phyloP scores from a whole-genome alignment of 2,113 vertebrate genomes.

The Nymphicus hollandicus region DNA sequence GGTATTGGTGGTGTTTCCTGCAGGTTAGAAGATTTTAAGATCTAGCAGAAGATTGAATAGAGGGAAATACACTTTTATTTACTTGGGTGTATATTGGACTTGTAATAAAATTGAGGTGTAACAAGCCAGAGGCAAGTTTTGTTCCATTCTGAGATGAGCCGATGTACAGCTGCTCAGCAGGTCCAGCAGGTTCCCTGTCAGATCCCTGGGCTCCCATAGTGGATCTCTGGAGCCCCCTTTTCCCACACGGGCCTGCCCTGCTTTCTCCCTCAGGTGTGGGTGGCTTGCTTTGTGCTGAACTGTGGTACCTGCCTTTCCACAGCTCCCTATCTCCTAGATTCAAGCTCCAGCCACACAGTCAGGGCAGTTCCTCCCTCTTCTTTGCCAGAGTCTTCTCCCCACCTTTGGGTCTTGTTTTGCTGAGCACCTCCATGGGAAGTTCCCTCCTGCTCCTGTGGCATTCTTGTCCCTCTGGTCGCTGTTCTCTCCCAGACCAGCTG shows the following conservation, averaged over 20 bases:
- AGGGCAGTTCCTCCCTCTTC: background rate
- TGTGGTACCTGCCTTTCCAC: background rate
- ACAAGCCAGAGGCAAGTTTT: constrained; percentile 36
- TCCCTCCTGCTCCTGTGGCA: background rate
- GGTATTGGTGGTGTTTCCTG: background rate
- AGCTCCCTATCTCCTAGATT: background rate
- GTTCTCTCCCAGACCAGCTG: background rate
- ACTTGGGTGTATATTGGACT: background rate
- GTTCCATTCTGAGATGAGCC: background rate
- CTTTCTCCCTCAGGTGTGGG: constrained; percentile 3
- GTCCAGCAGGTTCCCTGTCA: constrained; percentile 45
- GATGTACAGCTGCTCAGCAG: background rate
- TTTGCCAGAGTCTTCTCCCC: background rate
- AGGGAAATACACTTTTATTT: background rate
- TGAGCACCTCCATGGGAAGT: background rate
- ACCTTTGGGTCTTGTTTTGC: background rate
- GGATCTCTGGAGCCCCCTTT: constrained; percentile 9
- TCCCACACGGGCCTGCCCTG: background rate
- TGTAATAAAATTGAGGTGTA: background rate
- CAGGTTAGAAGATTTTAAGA: background rate
- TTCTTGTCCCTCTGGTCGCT: fast-evolving
- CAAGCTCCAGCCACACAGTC: background rate
- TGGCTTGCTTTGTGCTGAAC: background rate
- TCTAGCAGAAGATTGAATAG: background rate
- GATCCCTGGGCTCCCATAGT: constrained; percentile 14